A percentile compares a stretch with the other conserved stretches of the same genome.
Evolutionary conservation across 2,888 invertebrate species (phyloP).

Genomic region (Elegia similella): DNA sequence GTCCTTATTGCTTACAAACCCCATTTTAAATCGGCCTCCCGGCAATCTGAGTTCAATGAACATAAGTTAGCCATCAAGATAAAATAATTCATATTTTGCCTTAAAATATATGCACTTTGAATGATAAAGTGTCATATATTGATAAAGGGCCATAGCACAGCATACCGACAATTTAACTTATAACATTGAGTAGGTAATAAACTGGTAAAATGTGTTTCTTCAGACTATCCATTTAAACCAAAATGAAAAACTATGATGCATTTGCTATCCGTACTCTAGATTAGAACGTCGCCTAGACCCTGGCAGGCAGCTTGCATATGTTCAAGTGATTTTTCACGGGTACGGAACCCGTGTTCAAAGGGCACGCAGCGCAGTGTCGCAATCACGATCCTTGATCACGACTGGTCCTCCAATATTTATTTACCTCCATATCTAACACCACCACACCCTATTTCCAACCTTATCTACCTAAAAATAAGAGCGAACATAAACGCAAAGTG

Average conservation of each 20-base stretch:
- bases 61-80: too few relatives aligned
- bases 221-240: neutral
- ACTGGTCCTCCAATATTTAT: conserved; percentile 70
- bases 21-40: too few relatives aligned
- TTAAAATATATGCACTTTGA: too few relatives aligned
- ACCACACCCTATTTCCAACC: conserved; percentile 39
- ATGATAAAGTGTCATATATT: too few relatives aligned
- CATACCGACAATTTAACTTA: too few relatives aligned
- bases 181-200: too few relatives aligned
- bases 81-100: too few relatives aligned
- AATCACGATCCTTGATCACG: conserved; percentile 80
- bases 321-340: conserved; percentile 81
- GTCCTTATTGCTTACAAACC: too few relatives aligned
- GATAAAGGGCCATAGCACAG: too few relatives aligned
- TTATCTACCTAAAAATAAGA: conserved; percentile 38
- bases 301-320: conserved; percentile 73
- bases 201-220: too few relatives aligned
- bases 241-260: neutral
- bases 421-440: conserved; percentile 38
- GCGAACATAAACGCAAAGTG: conserved; percentile 31
- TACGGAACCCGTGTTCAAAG: conserved; percentile 77
- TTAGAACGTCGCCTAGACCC: conserved; percentile 64
- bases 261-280: conserved; percentile 56
- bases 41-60: too few relatives aligned
- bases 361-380: conserved; percentile 78